Evolutionary conservation across 2,113 vertebrate species (phyloP).

Genomic region (Cardinalis cardinalis): DNA sequence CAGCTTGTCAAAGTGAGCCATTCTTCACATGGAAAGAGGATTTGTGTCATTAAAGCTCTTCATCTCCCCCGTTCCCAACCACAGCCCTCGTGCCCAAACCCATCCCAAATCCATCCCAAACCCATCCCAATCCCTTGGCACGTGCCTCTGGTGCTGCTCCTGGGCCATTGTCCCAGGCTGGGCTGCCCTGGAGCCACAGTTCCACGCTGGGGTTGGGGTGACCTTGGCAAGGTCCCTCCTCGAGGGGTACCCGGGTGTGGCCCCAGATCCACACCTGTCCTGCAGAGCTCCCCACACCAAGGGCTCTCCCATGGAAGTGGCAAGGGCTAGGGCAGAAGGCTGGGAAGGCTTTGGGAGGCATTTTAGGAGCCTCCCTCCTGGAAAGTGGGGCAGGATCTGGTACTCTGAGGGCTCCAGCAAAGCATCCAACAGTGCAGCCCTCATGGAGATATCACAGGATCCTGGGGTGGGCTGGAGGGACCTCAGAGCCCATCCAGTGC

Average conservation of each 20-base stretch:
- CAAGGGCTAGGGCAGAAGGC: background rate
- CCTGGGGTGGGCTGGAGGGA: background rate
- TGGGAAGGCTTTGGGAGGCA: background rate
- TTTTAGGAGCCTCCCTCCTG: background rate
- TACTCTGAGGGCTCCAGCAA: background rate
- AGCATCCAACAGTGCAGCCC: background rate
- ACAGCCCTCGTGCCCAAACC: background rate
- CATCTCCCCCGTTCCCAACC: accelerated
- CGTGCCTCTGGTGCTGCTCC: background rate
- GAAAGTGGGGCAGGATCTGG: background rate
- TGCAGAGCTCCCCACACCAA: background rate
- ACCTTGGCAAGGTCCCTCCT: background rate
- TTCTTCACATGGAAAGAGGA: background rate
- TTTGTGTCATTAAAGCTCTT: background rate
- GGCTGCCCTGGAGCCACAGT: background rate
- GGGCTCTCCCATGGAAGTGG: background rate
- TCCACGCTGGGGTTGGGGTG: background rate
- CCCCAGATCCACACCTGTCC: background rate
- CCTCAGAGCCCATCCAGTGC: accelerated
- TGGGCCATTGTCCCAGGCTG: accelerated
- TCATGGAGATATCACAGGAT: background rate
- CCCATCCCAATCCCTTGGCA: background rate
- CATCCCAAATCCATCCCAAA: background rate
- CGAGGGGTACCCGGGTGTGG: accelerated
- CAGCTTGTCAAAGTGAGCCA: background rate